Percentiles rank a stretch among this genome's conserved stretches.
phyloP scores from a whole-genome alignment of 2,113 vertebrate genomes.

The Elachura formosa region DNA sequence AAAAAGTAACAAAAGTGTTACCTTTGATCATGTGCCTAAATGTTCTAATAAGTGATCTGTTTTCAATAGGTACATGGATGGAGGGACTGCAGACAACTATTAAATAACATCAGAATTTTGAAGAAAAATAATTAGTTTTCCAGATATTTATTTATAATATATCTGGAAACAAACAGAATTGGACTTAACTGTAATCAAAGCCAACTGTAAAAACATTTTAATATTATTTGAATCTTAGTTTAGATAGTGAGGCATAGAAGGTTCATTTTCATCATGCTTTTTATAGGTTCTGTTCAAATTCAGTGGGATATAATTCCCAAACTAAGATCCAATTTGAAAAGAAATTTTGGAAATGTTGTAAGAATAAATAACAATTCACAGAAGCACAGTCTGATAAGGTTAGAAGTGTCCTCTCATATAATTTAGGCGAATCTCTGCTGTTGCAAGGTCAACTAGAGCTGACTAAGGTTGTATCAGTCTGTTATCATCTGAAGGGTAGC shows the following conservation, averaged over 20 bases:
- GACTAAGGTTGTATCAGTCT: background rate
- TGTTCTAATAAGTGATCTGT: background rate
- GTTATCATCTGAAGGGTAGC: background rate
- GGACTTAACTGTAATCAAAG: background rate
- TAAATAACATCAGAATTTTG: background rate
- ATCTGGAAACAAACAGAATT: background rate
- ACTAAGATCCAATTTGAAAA: background rate
- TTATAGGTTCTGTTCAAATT: background rate
- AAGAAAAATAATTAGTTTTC: background rate
- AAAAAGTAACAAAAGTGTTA: background rate
- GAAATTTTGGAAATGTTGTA: background rate
- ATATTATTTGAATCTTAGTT: background rate
- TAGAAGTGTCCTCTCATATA: background rate
- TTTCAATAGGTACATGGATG: background rate
- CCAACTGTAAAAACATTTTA: background rate
- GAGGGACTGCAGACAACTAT: background rate
- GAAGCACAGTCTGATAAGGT: background rate
- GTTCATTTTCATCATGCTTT: background rate
- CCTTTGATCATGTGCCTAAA: background rate
- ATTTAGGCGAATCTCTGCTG: background rate
- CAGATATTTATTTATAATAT: background rate
- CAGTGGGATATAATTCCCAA: background rate
- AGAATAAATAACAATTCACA: background rate
- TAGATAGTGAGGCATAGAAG: background rate
- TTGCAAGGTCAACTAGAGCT: background rate